These are phyloP conservation scores for Enteromius thamalakanensis DNA, from an alignment of 2,797 vertebrate species.

Conservation along the genomic window DNA sequence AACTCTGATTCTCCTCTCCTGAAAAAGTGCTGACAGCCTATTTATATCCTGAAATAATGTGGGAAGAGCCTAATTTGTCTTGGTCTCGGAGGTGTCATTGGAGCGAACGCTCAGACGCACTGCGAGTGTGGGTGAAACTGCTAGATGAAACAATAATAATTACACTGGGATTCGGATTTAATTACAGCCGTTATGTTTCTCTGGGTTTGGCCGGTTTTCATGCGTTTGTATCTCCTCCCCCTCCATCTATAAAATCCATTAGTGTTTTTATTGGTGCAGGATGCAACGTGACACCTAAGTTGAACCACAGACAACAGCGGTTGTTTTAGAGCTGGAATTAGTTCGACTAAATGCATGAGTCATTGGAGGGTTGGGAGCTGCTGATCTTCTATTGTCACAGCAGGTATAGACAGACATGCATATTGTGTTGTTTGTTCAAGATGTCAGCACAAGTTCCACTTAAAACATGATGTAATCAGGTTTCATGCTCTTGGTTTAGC, in stretches of 20 bases:
- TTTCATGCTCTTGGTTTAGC: background rate
- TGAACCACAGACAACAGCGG: conserved; percentile 20
- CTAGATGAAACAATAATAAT: conserved; percentile 73
- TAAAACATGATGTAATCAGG: conserved; percentile 1
- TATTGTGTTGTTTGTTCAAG: background rate
- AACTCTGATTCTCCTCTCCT: conserved; percentile 73
- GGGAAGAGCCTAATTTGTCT: conserved; percentile 78
- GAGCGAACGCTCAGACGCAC: conserved; percentile 70
- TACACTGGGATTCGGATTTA: conserved; percentile 66
- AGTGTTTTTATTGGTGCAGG: conserved; percentile 45
- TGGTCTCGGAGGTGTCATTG: conserved; percentile 74
- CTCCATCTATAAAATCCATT: conserved; percentile 51
- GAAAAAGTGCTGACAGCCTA: conserved; percentile 72
- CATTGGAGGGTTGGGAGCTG: background rate
- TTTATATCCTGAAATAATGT: conserved; percentile 80
- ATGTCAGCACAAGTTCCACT: conserved; percentile 8
- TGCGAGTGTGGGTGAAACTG: conserved; percentile 62
- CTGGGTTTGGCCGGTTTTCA: conserved; percentile 62
- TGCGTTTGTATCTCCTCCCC: conserved; percentile 44
- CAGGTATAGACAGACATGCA: background rate
- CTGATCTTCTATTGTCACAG: conserved; percentile 14
- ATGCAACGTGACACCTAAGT: conserved; percentile 40
- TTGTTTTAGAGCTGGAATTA: conserved; percentile 28
- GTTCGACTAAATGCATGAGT: conserved; percentile 28
- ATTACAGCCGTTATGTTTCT: conserved; percentile 66